Evolutionary conservation across 2,888 invertebrate genomes (phyloP), one percentile per base, ranked within the genome.

Genomic region (Cantharis rustica): DNA sequence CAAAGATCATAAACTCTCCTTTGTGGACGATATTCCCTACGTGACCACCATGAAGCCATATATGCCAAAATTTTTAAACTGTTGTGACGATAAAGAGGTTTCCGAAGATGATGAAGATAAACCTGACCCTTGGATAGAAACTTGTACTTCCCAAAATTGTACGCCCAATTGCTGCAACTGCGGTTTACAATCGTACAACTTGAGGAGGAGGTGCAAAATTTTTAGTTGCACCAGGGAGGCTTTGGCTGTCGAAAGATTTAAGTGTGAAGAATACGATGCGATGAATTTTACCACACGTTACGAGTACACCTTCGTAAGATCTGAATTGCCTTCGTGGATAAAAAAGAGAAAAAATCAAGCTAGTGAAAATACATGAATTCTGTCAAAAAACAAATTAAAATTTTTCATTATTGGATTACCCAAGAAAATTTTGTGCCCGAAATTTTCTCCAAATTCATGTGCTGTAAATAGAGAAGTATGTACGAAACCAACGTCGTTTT

Each of bases 21-120:
- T 77, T 62, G 20, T 77, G 16, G 77, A 77, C 16, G 77, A 77
- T 69, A 72, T 74, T 62, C 75, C 77, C 5, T 77, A 77, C 31
- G n/a, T 16, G 3, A 27, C 4, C 7, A 10, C 26, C 11, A 11
- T 27, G 4, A 27, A 17, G 62, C 61, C 13, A 16, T 66, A 76
- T 16, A 61, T 16, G 4, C 73, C 72, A n/a, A 61, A 72, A 17
- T 76, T 16, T 69, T 16, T 72, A 26, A 47, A 5, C n/a, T 47
- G 47, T n/a, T n/a, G n/a, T 9, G n/a, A 47, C 7, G 47, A 47
- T 13, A 5, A 47, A 7, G n/a, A 7, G 7, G 47, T n/a, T n/a
- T 47, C 47, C 47, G 47, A 47, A 47, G 47, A n/a, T 7, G 47
- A 47, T 1, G 23, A 23, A 23, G 47, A 47, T 5, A 47, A n/a